These are phyloP conservation scores for Anoplolepis gracilipes DNA, from an alignment of 1,140 invertebrate species.

Conservation along the genomic window DNA sequence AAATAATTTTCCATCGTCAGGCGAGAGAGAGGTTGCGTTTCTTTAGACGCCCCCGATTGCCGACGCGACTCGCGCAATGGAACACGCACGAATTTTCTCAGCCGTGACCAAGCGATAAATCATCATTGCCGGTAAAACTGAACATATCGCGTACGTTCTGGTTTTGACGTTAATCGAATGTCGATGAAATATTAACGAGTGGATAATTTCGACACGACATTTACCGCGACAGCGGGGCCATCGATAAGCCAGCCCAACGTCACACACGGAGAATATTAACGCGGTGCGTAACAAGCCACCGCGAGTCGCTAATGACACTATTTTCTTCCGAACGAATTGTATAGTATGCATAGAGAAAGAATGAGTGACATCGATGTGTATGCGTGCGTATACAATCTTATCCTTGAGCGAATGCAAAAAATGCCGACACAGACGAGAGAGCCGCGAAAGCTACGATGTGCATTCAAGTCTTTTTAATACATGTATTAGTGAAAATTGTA, in stretches of 20 bases:
- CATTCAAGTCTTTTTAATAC: slow-evolving; percentile 20
- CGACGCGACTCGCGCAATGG: background rate
- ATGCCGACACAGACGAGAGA: slow-evolving; percentile 22
- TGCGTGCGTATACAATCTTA: background rate
- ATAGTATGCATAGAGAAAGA: slow-evolving; percentile 4
- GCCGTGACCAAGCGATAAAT: slow-evolving; percentile 55
- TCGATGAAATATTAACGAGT: slow-evolving; percentile 71
- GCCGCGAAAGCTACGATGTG: background rate
- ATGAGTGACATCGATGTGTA: slow-evolving; percentile 54
- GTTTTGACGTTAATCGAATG: slow-evolving; percentile 45
- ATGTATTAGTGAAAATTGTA: slow-evolving; percentile 49
- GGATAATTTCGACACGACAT: slow-evolving; percentile 53
- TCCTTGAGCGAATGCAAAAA: slow-evolving; percentile 65
- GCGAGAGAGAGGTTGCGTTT: slow-evolving; percentile 7
- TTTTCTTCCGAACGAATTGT: slow-evolving; percentile 52
- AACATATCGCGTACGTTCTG: background rate
- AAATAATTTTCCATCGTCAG: slow-evolving; percentile 14
- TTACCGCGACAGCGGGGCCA: background rate
- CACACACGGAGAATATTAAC: slow-evolving; percentile 54
- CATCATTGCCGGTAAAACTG: slow-evolving; percentile 45
- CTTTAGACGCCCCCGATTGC: background rate
- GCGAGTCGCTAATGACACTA: slow-evolving; percentile 59
- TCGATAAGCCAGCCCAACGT: slow-evolving; percentile 8
- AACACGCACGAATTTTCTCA: slow-evolving; percentile 40
- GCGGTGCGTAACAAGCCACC: slow-evolving; percentile 53